Conservation (phyloP, 1,140 invertebrate genomes). For the Bombus fervidus region DNA sequence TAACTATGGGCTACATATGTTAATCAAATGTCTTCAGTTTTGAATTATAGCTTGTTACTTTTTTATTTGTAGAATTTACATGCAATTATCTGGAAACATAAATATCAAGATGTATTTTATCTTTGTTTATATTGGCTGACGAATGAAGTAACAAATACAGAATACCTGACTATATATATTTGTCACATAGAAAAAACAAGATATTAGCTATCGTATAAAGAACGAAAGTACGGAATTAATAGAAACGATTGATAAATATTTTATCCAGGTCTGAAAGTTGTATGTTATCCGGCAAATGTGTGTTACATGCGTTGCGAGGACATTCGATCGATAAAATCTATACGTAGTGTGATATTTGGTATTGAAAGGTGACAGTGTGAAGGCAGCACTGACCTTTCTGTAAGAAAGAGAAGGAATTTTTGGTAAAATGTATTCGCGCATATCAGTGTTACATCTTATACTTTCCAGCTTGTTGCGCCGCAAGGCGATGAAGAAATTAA, state of each 20-base stretch:
- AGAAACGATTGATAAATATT: background rate
- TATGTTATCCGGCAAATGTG: conserved; percentile 52
- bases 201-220: background rate
- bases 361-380: conserved; percentile 9
- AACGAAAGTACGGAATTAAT: background rate
- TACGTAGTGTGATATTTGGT: conserved; percentile 8
- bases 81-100: background rate
- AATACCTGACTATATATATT: background rate
- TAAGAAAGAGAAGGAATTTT: background rate
- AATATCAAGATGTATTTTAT: background rate
- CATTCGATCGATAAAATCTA: conserved; percentile 2
- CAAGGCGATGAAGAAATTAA: conserved; percentile 74
- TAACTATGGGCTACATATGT: background rate
- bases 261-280: conserved; percentile 56
- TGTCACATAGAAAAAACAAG: background rate
- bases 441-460: conserved; percentile 81
- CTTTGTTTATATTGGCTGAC: background rate
- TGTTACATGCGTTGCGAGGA: conserved; percentile 59
- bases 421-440: conserved; percentile 48
- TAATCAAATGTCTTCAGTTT: background rate
- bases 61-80: background rate
- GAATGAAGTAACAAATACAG: background rate
- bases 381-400: conserved; percentile 1
- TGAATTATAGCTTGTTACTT: background rate
- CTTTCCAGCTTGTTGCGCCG: conserved; percentile 70